Evolutionary conservation across 2,797 vertebrate genomes (phyloP).

Genomic region (Esox masquinongy): DNA sequence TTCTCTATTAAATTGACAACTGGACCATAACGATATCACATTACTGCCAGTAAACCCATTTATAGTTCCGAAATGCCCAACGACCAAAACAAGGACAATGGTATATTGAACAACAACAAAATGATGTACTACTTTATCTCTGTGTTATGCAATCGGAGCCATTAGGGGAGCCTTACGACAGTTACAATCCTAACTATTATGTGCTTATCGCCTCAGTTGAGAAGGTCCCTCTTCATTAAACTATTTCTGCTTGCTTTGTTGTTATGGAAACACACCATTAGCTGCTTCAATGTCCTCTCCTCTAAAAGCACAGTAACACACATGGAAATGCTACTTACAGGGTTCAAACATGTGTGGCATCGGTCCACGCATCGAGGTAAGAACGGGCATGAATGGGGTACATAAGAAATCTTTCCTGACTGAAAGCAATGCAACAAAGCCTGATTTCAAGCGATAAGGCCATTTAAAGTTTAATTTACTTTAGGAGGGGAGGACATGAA

Average conservation of each 20-base stretch:
- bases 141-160: slow-evolving; percentile 42
- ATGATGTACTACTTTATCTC: slow-evolving; percentile 53
- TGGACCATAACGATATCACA: background rate
- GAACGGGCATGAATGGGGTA: too few relatives aligned
- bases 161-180: slow-evolving; percentile 42
- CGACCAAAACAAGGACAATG: background rate
- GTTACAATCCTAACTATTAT: slow-evolving; percentile 30
- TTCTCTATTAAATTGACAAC: background rate
- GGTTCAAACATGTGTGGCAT: too few relatives aligned
- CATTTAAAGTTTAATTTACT: too few relatives aligned
- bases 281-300: slow-evolving; percentile 8
- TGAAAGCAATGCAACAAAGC: too few relatives aligned
- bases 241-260: slow-evolving; percentile 33
- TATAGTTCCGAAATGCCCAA: background rate
- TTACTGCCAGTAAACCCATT: background rate
- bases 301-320: slow-evolving; percentile 27
- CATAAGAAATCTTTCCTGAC: too few relatives aligned
- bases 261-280: slow-evolving; percentile 41
- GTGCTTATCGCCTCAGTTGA: slow-evolving; percentile 11
- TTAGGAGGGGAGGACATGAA: too few relatives aligned
- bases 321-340: background rate
- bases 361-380: too few relatives aligned
- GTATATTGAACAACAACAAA: background rate
- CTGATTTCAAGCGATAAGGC: too few relatives aligned
- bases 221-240: slow-evolving; percentile 17